These are phyloP conservation scores for Petrosia ficiformis DNA, from an alignment of 37 sponge, comb jelly and placozoan species.

Conservation along the genomic window DNA sequence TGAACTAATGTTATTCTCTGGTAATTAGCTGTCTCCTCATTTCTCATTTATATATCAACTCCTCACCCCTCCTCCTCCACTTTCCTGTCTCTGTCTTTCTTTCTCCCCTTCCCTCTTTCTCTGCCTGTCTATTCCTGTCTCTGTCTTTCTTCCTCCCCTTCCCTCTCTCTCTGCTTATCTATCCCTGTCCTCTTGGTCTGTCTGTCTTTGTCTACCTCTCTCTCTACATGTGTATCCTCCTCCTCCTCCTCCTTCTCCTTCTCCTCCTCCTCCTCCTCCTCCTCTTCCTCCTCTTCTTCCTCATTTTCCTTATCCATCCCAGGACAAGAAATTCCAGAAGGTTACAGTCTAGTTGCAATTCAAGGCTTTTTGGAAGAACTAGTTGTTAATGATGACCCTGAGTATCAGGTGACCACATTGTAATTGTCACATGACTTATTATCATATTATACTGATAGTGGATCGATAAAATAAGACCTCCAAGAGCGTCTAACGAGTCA, in stretches of 20 bases:
- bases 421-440: neutral
- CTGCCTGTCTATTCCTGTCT: too few species aligned
- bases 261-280: too few species aligned
- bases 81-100: too few species aligned
- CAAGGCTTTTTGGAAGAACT: conserved; percentile 92
- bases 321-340: conserved; percentile 34
- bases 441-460: conserved; percentile 43
- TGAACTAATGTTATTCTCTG: conserved; percentile 66
- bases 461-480: conserved; percentile 86
- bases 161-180: too few species aligned
- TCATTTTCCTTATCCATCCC: neutral
- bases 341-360: conserved; percentile 15
- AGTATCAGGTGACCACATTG: conserved; percentile 70
- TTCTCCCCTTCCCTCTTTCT: too few species aligned
- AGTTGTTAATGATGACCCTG: conserved; percentile 92
- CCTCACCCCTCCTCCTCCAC: neutral
- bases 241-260: too few species aligned
- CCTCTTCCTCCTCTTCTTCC: too few species aligned
- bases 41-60: neutral
- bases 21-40: conserved; percentile 29
- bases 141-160: too few species aligned
- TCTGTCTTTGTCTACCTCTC: too few species aligned
- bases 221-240: too few species aligned
- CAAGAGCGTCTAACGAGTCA: conserved; percentile 86
- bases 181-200: too few species aligned